A percentile compares a stretch with the other conserved stretches of the same genome.
Evolutionary conservation across 1,140 invertebrate species (phyloP).

Genomic region (Acromyrmex heyeri): DNA sequence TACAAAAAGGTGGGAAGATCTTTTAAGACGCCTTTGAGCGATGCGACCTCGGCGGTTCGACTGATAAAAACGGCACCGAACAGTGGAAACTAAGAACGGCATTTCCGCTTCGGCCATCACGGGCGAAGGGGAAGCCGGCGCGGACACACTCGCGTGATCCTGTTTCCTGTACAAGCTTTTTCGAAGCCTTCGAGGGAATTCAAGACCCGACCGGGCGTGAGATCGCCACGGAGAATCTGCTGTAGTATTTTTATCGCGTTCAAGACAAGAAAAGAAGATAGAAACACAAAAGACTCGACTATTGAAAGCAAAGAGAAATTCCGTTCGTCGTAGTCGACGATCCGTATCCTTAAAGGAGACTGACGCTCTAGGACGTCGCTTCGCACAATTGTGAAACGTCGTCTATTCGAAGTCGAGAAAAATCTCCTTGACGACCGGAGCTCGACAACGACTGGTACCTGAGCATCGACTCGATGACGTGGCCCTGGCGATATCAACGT

Average conservation of each 20-base stretch:
- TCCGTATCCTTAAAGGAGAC: constrained; percentile 4
- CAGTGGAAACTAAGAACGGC: constrained; percentile 34
- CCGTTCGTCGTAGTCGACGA: neutral
- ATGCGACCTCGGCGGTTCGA: neutral
- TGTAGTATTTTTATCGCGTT: constrained; percentile 8
- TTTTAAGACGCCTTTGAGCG: neutral
- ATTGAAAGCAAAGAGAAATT: constrained; percentile 20
- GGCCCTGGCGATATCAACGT: constrained; percentile 16
- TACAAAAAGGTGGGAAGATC: neutral
- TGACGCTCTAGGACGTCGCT: neutral
- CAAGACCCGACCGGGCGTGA: constrained; percentile 31
- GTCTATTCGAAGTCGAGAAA: constrained; percentile 11
- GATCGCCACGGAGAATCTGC: constrained; percentile 25
- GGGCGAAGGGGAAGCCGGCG: constrained; percentile 13
- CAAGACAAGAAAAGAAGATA: neutral
- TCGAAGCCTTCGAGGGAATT: constrained; percentile 16
- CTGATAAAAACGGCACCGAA: constrained; percentile 38
- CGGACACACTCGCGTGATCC: constrained; percentile 46
- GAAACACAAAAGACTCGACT: neutral
- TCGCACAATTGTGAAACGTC: constrained; percentile 19
- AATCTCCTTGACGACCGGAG: neutral
- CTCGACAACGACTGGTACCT: neutral
- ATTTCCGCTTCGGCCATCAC: constrained; percentile 48
- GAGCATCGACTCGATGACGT: constrained; percentile 50
- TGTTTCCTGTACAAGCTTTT: constrained; percentile 57